Evolutionary conservation across 2,113 vertebrate species (phyloP).

Genomic region (Pristiophorus japonicus): DNA sequence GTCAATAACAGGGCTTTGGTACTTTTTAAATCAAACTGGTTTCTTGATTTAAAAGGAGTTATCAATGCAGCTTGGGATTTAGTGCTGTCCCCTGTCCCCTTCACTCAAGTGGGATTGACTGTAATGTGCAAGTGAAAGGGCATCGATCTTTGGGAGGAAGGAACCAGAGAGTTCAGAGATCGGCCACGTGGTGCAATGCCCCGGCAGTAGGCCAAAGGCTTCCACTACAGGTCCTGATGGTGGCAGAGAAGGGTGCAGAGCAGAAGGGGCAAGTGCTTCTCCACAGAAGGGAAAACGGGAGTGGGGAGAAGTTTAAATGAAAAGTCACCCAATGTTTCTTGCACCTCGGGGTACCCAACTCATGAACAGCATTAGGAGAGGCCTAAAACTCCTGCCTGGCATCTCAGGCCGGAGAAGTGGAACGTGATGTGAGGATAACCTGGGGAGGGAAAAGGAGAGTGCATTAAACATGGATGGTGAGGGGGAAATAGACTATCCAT

Average conservation of each 20-base stretch:
- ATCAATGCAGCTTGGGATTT: not conserved
- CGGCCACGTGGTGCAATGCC: not conserved
- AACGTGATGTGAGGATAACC: not conserved
- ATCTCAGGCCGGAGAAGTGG: not conserved
- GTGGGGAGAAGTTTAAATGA: not conserved
- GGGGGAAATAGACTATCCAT: not conserved
- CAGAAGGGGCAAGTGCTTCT: not conserved
- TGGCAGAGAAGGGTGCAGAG: not conserved
- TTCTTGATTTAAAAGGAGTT: not conserved
- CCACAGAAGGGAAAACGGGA: not conserved
- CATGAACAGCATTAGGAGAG: not conserved
- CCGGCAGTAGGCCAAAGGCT: not conserved
- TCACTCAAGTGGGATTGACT: slow-evolving; percentile 10
- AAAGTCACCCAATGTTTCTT: slow-evolving; percentile 2
- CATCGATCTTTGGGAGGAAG: not conserved
- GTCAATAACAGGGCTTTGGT: not conserved
- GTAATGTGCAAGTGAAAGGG: not conserved
- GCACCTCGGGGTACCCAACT: not conserved
- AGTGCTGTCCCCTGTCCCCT: not conserved
- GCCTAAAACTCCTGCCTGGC: not conserved
- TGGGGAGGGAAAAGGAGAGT: slow-evolving; percentile 21
- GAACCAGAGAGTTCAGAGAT: not conserved
- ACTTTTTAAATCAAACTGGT: not conserved
- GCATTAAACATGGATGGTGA: not conserved
- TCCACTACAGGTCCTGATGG: not conserved